phyloP scores from a whole-genome alignment of 1,140 invertebrate genomes.

The Lucilia cuprina region DNA sequence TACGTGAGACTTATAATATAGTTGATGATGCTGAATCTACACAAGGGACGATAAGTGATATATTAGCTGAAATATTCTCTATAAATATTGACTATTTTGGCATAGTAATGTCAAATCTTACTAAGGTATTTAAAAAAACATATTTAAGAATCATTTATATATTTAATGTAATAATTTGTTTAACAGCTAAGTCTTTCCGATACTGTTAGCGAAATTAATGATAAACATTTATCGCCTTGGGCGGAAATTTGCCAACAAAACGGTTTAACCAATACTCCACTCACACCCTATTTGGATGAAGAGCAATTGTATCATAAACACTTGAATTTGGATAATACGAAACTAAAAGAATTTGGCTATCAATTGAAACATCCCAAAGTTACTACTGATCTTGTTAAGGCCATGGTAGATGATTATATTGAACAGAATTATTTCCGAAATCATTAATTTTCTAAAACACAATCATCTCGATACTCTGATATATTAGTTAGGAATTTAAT shows the following conservation, averaged over 20 bases:
- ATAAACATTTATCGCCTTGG: conserved; percentile 91
- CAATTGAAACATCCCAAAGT: conserved; percentile 67
- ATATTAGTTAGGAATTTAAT: background rate
- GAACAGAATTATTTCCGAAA: conserved; percentile 57
- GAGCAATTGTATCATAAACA: conserved; percentile 83
- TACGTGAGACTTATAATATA: conserved; percentile 78
- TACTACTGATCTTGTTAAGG: conserved; percentile 69
- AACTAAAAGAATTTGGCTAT: conserved; percentile 70
- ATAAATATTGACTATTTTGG: conserved; percentile 89
- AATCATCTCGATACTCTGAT: background rate
- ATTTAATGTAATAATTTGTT: no score
- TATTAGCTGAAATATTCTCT: conserved; percentile 83
- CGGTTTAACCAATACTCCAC: conserved; percentile 81
- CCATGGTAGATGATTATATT: conserved; percentile 63
- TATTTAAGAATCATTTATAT: no score
- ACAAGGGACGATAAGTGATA: conserved; percentile 80
- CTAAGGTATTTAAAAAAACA: conserved; percentile 69
- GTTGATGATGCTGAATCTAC: conserved; percentile 84
- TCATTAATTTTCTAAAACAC: conserved; percentile 49
- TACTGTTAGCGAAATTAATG: conserved; percentile 88
- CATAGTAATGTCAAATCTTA: conserved; percentile 76
- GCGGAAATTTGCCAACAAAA: conserved; percentile 81
- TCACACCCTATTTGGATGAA: conserved; percentile 84
- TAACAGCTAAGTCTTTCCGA: conserved; percentile 75
- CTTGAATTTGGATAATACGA: conserved; percentile 76